phyloP scores from a whole-genome alignment of 2,888 invertebrate genomes.

The Erebia ligea region DNA sequence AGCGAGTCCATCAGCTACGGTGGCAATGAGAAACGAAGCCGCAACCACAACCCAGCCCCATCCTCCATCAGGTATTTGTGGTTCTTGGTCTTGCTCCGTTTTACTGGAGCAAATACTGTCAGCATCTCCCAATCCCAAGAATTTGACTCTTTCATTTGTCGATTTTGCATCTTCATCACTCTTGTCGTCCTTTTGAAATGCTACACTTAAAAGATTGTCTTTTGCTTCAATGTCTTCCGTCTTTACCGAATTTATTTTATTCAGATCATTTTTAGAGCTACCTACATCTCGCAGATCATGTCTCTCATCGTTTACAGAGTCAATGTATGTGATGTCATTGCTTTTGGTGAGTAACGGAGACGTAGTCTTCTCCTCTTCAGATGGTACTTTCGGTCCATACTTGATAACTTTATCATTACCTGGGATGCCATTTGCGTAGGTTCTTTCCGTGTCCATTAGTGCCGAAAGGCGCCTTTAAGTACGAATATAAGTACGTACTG shows the following conservation, averaged over 20 bases:
- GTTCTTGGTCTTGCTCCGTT: slow-evolving; percentile 63
- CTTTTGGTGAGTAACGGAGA: slow-evolving; percentile 67
- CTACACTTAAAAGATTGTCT: slow-evolving; percentile 60
- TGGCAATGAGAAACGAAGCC: slow-evolving; percentile 92
- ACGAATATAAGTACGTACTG: slow-evolving; percentile 56
- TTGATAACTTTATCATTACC: slow-evolving; percentile 70
- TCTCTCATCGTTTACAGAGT: slow-evolving; percentile 61
- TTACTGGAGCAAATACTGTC: slow-evolving; percentile 77
- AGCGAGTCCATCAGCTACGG: slow-evolving; percentile 96
- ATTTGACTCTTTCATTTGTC: slow-evolving; percentile 78
- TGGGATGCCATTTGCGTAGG: slow-evolving; percentile 74
- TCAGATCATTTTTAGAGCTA: slow-evolving; percentile 64
- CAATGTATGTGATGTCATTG: slow-evolving; percentile 68
- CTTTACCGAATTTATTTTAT: slow-evolving; percentile 69
- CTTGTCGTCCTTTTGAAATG: slow-evolving; percentile 59
- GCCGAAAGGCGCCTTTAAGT: slow-evolving; percentile 59
- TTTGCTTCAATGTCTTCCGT: slow-evolving; percentile 55
- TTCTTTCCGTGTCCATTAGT: slow-evolving; percentile 77
- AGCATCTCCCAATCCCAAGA: slow-evolving; percentile 77
- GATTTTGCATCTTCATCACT: slow-evolving; percentile 73
- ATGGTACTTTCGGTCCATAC: slow-evolving; percentile 71
- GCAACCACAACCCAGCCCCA: slow-evolving; percentile 96
- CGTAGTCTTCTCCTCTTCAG: slow-evolving; percentile 79
- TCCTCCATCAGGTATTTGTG: slow-evolving; percentile 91
- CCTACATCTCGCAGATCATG: slow-evolving; percentile 54